These are phyloP conservation scores for Ashinkailepas kermadecensis DNA, from an alignment of 2,888 invertebrate species.

Conservation along the genomic window DNA sequence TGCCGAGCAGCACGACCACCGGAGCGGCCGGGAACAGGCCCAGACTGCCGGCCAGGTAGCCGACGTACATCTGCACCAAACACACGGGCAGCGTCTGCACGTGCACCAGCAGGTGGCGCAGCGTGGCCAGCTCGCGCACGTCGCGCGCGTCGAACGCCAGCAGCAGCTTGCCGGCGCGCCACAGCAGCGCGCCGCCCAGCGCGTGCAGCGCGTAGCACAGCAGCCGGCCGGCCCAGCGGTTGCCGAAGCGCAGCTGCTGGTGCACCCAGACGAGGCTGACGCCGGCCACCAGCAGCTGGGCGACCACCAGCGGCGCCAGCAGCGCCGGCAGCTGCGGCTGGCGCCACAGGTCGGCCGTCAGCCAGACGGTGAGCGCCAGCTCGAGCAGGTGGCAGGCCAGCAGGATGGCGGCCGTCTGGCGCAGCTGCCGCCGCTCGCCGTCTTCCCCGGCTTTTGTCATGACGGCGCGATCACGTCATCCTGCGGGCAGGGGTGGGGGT, in stretches of 20 bases:
- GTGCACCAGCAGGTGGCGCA: constrained; percentile 32
- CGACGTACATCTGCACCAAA: constrained; percentile 30
- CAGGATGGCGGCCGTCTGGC: constrained; percentile 28
- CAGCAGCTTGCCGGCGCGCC: constrained; percentile 31
- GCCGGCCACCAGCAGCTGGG: constrained; percentile 27
- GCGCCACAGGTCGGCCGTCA: not conserved
- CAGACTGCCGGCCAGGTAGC: constrained; percentile 25
- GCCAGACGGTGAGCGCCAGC: constrained; percentile 24
- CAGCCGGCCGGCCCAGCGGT: constrained; percentile 29
- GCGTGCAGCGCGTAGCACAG: constrained; percentile 32
- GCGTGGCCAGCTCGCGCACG: constrained; percentile 31
- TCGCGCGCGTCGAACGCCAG: constrained; percentile 32
- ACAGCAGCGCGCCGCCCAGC: constrained; percentile 30
- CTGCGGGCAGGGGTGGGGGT: not conserved
- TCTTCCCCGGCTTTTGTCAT: constrained; percentile 6
- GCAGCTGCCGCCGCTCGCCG: constrained; percentile 25
- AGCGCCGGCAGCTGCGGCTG: constrained; percentile 20
- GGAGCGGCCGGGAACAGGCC: constrained; percentile 28
- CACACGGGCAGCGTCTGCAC: constrained; percentile 32
- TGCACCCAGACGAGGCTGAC: constrained; percentile 31
- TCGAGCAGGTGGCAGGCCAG: constrained; percentile 31
- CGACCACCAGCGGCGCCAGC: constrained; percentile 26
- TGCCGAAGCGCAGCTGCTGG: constrained; percentile 31
- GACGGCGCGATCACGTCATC: too few relatives aligned
- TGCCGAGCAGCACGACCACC: constrained; percentile 28